Percentiles rank a stretch among this genome's conserved stretches.
phyloP scores from a whole-genome alignment of 2,113 vertebrate species.

The Forbesichthys papilliferus region DNA sequence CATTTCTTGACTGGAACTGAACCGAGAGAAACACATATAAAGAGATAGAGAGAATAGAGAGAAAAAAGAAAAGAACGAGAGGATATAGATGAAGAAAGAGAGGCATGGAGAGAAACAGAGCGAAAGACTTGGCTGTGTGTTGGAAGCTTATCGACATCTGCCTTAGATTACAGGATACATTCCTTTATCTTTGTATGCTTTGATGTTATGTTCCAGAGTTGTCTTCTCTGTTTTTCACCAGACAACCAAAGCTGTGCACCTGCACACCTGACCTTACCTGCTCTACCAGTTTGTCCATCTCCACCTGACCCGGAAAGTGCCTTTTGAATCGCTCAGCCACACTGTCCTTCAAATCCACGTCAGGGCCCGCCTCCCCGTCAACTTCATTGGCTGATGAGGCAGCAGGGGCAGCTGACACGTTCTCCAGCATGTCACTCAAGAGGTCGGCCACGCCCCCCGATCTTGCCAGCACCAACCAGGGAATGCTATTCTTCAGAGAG shows the following conservation, averaged over 20 bases:
- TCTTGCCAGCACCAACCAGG: slow-evolving; percentile 85
- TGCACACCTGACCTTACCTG: slow-evolving; percentile 52
- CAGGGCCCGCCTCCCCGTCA: slow-evolving; percentile 45
- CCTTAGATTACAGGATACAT: no score
- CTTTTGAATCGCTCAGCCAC: slow-evolving; percentile 70
- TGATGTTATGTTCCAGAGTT: no score
- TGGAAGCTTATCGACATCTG: no score
- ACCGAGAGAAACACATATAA: neutral
- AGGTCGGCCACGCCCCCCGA: slow-evolving; percentile 86
- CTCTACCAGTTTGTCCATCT: slow-evolving; percentile 72
- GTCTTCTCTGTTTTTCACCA: no score
- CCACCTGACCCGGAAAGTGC: slow-evolving; percentile 65
- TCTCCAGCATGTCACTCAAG: slow-evolving; percentile 80
- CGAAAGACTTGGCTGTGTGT: no score
- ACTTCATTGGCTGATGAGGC: slow-evolving; percentile 53
- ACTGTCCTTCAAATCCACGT: slow-evolving; percentile 59
- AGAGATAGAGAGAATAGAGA: neutral
- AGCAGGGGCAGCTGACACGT: slow-evolving; percentile 42
- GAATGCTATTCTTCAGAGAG: slow-evolving; percentile 79
- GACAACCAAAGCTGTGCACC: neutral
- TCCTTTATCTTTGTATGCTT: neutral
- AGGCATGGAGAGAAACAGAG: no score
- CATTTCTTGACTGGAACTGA: no score
- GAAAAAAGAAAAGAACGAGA: no score
- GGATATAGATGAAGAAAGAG: no score